Percentiles rank a stretch among this genome's conserved stretches.
Conservation (phyloP, 2,888 invertebrate species). For the Morpho helenor region DNA sequence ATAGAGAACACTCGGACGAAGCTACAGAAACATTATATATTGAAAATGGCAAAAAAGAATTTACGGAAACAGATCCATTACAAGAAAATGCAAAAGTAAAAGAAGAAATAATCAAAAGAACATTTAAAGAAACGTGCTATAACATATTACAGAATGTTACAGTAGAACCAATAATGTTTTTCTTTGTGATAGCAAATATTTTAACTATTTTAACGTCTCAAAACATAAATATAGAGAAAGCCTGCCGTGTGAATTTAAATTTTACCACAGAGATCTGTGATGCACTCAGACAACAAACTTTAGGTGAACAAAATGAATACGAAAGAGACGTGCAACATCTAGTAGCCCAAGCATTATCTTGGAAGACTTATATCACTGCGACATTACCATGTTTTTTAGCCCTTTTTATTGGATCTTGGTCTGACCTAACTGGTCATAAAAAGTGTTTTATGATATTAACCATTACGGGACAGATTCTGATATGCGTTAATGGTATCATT, state of each 20-base stretch:
- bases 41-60: conserved; percentile 5
- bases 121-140: conserved; percentile 35
- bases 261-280: conserved; percentile 85
- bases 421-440: conserved; percentile 81
- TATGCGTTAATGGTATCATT: conserved; percentile 84
- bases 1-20: too few relatives aligned
- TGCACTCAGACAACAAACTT: conserved; percentile 83
- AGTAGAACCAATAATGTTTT: conserved; percentile 51
- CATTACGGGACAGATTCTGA: conserved; percentile 84
- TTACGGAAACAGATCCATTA: conserved; percentile 38
- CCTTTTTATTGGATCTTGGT: conserved; percentile 89
- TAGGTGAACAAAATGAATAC: conserved; percentile 69
- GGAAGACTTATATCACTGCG: conserved; percentile 90
- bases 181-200: conserved; percentile 48
- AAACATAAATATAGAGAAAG: conserved; percentile 90
- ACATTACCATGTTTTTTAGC: conserved; percentile 87
- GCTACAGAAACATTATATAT: neutral
- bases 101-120: conserved; percentile 25
- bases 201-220: conserved; percentile 85
- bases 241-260: conserved; percentile 88
- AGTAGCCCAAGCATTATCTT: conserved; percentile 85
- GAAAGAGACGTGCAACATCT: conserved; percentile 82
- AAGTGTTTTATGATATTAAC: conserved; percentile 88
- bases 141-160: conserved; percentile 46
- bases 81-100: conserved; percentile 25